Evolutionary conservation across 2,888 invertebrate species (phyloP), one percentile per base, ranked within the genome.

Genomic region (Polylopha cassiicola): DNA sequence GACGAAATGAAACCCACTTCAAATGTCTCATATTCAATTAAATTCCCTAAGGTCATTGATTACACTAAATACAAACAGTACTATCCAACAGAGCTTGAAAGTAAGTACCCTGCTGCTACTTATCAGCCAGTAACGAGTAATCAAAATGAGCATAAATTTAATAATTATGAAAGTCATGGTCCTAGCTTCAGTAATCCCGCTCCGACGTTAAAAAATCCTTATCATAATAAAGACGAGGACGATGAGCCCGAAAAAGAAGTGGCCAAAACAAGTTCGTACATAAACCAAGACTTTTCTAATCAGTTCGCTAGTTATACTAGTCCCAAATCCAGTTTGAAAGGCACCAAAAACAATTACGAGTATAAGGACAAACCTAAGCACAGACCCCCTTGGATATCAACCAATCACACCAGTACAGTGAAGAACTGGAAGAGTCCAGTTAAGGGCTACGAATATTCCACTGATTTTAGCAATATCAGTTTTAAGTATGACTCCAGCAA

Each of bases 1-100:
- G 64, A 68, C 10, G 64, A 71, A 28, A 58, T 53, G 8, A 65
- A 71, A 42, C 47, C 65, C 4, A 37, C 53, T 8, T 43, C 61
- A 37, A 54, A 46, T 10, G 59, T 58, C 41, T 41, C 53, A 10
- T 57, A 55, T 46, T 29, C 53, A 18, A 42, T 71, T 4, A 74
- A 77, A 45, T 81, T 73, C 57, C 76, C 68, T 6, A 74, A 70
- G 61, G 71, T 80, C 1, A 61, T 81, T 3, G 84, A 84, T 55
- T 85, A 80, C 46, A 80, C 80, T 1, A 76, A 76, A 43, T 47
- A 65, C 7, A 73, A 71, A 30, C 68, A 67, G 32, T 65, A 59
- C 36, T 74, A 75, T 59, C 72, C 69, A 4, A 55, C 65, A 20
- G 75, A 75, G 36, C 60, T 70, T 2, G 73, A 73, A 43, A 57